These are phyloP conservation scores for Solenopsis invicta DNA, from an alignment of 1,140 invertebrate species.

Conservation along the genomic window DNA sequence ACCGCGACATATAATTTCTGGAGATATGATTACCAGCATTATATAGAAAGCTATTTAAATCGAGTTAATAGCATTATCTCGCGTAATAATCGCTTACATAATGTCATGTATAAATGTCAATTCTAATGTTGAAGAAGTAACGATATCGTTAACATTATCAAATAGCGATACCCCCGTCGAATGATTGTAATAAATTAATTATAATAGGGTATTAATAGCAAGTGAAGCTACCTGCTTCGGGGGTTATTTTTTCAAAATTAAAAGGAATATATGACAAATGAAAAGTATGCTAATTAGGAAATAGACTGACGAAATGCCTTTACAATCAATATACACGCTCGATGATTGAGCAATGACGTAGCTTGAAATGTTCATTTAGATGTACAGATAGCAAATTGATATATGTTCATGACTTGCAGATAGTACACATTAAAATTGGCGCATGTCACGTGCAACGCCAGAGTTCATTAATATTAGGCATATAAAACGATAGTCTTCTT, in stretches of 20 bases:
- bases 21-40: conserved; percentile 6
- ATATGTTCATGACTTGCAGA: conserved; percentile 48
- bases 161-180: background rate
- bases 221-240: background rate
- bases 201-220: conserved; percentile 4
- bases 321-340: conserved; percentile 25
- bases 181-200: conserved; percentile 17
- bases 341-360: conserved; percentile 56
- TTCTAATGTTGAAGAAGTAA: conserved; percentile 7
- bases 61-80: conserved; percentile 41
- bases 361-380: conserved; percentile 58
- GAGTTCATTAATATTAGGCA: conserved; percentile 32
- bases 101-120: background rate
- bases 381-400: conserved; percentile 57
- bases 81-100: conserved; percentile 18
- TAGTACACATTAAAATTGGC: conserved; percentile 44
- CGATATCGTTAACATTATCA: background rate
- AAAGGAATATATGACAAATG: background rate
- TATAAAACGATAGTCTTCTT: conserved; percentile 22
- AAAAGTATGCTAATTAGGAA: conserved; percentile 28
- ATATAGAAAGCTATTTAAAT: conserved; percentile 37
- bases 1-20: conserved; percentile 14
- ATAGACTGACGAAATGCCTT: conserved; percentile 22
- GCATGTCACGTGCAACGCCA: conserved; percentile 29
- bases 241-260: background rate